Evolutionary conservation across 2,888 invertebrate genomes (phyloP).

Genomic region (Schizaphis graminum): DNA sequence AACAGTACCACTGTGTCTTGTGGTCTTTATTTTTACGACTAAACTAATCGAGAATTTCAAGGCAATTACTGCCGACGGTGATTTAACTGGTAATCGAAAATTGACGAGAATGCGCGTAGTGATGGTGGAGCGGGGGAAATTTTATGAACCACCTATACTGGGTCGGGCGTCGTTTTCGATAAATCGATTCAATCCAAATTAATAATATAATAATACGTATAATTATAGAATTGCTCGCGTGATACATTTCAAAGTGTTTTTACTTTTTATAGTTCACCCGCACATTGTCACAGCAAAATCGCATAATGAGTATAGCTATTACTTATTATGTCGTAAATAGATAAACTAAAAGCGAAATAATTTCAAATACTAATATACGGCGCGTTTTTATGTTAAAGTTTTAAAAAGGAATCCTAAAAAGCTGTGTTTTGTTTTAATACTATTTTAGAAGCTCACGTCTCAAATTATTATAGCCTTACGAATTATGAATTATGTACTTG

Average conservation of each 20-base stretch:
- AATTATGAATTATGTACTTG: not conserved
- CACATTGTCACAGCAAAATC: not conserved
- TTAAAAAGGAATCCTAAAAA: not conserved
- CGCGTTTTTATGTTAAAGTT: not conserved
- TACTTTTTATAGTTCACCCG: not conserved
- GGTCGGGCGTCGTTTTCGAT: not conserved
- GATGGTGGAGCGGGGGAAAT: not conserved
- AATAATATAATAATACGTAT: not conserved
- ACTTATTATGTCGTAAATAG: not conserved
- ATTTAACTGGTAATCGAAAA: not conserved
- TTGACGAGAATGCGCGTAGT: not conserved
- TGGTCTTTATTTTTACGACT: not conserved
- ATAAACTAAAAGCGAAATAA: not conserved
- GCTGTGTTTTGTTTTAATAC: not conserved
- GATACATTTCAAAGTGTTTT: not conserved
- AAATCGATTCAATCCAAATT: not conserved
- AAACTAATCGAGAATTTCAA: not conserved
- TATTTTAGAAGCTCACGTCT: not conserved
- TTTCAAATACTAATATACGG: not conserved
- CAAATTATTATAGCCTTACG: not conserved
- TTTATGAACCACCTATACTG: not conserved
- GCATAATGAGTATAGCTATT: not conserved
- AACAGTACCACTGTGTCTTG: not conserved
- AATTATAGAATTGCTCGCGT: not conserved
- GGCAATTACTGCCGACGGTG: not conserved